Conservation (phyloP, 2,888 invertebrate species). For the Acheta domesticus region DNA sequence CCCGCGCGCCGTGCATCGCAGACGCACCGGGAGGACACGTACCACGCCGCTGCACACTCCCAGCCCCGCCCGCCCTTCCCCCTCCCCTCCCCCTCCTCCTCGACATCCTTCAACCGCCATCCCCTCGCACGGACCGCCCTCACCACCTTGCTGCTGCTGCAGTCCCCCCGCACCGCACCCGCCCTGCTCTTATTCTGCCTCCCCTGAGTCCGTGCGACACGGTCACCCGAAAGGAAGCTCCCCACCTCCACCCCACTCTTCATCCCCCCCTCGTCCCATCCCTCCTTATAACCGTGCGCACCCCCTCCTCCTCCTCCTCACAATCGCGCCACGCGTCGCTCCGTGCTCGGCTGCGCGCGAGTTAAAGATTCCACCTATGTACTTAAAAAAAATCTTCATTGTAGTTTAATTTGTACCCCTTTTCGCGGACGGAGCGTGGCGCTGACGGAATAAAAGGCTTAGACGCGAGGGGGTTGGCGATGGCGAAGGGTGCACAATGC, state of each 20-base stretch:
- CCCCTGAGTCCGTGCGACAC: no score
- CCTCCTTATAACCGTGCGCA: background rate
- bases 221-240: no score
- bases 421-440: background rate
- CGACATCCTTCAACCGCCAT: no score
- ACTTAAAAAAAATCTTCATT: constrained; percentile 8
- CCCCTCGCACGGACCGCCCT: no score
- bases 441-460: constrained; percentile 1
- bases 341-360: background rate
- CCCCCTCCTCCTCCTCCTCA: background rate
- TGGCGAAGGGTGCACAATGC: background rate
- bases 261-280: background rate
- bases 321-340: background rate
- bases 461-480: background rate
- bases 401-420: constrained; percentile 7
- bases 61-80: no score
- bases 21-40: background rate
- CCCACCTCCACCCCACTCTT: background rate
- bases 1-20: background rate
- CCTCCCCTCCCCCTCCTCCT: no score
- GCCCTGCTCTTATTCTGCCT: no score
- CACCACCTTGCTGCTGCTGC: no score
- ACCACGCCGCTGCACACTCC: background rate
- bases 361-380: background rate
- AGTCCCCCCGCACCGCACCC: no score